Evolutionary conservation across 1,140 invertebrate species (phyloP).

Genomic region (Phymorhynchus buccinoides): DNA sequence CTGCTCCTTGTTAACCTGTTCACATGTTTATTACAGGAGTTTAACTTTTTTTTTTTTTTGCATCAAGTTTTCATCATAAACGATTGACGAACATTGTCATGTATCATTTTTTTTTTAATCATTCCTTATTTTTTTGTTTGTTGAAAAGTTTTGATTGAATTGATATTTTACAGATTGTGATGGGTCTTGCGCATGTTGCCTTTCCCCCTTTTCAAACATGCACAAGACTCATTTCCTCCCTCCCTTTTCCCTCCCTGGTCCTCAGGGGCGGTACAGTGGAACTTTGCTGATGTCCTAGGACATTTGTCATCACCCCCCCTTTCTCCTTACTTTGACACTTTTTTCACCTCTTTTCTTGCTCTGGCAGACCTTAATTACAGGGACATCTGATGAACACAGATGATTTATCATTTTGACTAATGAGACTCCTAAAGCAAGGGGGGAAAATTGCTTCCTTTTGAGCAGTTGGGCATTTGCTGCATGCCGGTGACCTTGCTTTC

Average conservation of each 20-base stretch:
- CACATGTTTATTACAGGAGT: slow-evolving; percentile 40
- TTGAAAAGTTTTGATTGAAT: slow-evolving; percentile 55
- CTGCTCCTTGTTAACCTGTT: slow-evolving; percentile 34
- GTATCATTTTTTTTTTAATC: slow-evolving; percentile 57
- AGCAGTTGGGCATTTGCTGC: too few species aligned
- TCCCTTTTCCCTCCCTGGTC: slow-evolving; percentile 27
- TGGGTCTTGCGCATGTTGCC: slow-evolving; percentile 14
- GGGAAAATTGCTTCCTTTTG: too few species aligned
- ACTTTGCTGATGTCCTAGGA: not conserved
- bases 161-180: slow-evolving; percentile 50
- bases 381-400: too few species aligned
- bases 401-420: too few species aligned
- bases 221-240: not conserved
- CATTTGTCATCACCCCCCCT: not conserved
- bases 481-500: too few species aligned
- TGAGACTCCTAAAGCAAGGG: too few species aligned
- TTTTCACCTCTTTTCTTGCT: slow-evolving; percentile 13
- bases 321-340: not conserved
- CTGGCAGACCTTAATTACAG: too few species aligned
- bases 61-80: slow-evolving; percentile 21
- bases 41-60: slow-evolving; percentile 35
- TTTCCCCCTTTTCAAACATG: slow-evolving; percentile 13
- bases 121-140: slow-evolving; percentile 59
- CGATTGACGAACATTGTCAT: slow-evolving; percentile 21
- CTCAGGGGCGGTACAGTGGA: not conserved